Evolutionary conservation across 2,797 vertebrate genomes (phyloP).

Genomic region (Rhabdomys pumilio): DNA sequence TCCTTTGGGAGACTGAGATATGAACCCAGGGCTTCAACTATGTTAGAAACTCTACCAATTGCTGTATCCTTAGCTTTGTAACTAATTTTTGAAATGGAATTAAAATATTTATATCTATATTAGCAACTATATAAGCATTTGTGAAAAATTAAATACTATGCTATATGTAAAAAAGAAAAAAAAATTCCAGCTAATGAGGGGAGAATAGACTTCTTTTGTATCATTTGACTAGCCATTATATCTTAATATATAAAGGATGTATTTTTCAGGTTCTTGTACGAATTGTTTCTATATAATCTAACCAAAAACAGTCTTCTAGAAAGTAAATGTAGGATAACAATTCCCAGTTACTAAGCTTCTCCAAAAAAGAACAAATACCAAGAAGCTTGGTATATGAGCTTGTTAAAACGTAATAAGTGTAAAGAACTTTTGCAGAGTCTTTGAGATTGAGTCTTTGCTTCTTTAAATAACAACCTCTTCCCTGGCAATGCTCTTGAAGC

Average conservation of each 20-base stretch:
- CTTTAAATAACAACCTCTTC: background rate
- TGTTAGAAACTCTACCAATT: background rate
- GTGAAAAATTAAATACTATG: background rate
- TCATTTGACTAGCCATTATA: background rate
- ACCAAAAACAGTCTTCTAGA: constrained; percentile 3
- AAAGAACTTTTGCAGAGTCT: constrained; percentile 9
- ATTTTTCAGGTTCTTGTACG: background rate
- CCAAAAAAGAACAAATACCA: constrained; percentile 1
- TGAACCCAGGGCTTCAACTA: background rate
- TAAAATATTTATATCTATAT: background rate
- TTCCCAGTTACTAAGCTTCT: background rate
- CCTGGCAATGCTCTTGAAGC: background rate
- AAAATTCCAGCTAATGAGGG: background rate
- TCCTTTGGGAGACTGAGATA: background rate
- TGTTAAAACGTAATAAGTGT: background rate
- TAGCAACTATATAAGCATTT: background rate
- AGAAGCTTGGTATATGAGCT: background rate
- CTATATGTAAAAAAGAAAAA: constrained; percentile 11
- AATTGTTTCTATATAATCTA: background rate
- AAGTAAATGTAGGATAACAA: constrained; percentile 32
- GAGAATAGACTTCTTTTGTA: background rate
- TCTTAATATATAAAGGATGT: background rate
- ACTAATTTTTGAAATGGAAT: background rate
- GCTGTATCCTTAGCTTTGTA: background rate
- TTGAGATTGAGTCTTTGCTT: background rate